phyloP scores from a whole-genome alignment of 2,113 vertebrate species.

The Spea multiplicata region DNA sequence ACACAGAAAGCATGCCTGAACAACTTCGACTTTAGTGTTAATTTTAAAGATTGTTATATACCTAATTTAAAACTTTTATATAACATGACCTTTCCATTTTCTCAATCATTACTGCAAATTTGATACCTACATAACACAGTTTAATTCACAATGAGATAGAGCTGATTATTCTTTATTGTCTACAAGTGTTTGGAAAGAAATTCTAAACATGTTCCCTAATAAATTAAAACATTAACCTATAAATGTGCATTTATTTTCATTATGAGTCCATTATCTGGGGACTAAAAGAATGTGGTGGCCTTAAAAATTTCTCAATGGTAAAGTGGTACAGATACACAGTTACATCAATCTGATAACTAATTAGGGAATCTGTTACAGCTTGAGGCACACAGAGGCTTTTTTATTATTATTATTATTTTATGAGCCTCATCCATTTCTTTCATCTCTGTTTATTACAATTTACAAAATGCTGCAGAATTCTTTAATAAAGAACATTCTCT shows the following conservation, averaged over 20 bases:
- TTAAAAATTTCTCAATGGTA: constrained; percentile 28
- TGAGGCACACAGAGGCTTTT: constrained; percentile 31
- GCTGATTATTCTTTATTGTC: constrained; percentile 30
- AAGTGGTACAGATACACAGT: constrained; percentile 37
- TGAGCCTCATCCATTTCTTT: constrained; percentile 44
- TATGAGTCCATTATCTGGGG: constrained; percentile 38
- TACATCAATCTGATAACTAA: constrained; percentile 46
- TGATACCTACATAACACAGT: constrained; percentile 19
- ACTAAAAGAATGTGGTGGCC: constrained; percentile 28
- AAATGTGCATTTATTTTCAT: constrained; percentile 45
- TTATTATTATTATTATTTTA: constrained; percentile 35
- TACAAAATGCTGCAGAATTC: constrained; percentile 32
- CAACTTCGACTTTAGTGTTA: neutral
- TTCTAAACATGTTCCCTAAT: constrained; percentile 35
- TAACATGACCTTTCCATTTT: constrained; percentile 28
- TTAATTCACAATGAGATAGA: constrained; percentile 42
- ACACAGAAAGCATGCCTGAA: constrained; percentile 13
- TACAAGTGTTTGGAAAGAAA: constrained; percentile 26
- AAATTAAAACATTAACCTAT: constrained; percentile 45
- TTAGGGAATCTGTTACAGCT: constrained; percentile 34
- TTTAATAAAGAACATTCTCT: constrained; percentile 8
- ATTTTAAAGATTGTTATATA: constrained; percentile 29
- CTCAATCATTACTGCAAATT: constrained; percentile 43
- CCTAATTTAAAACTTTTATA: constrained; percentile 34
- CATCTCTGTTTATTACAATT: constrained; percentile 43